Evolutionary conservation across 2,888 invertebrate genomes (phyloP), one percentile per base, ranked within the genome.

Genomic region (Crossocerus cetratus): DNA sequence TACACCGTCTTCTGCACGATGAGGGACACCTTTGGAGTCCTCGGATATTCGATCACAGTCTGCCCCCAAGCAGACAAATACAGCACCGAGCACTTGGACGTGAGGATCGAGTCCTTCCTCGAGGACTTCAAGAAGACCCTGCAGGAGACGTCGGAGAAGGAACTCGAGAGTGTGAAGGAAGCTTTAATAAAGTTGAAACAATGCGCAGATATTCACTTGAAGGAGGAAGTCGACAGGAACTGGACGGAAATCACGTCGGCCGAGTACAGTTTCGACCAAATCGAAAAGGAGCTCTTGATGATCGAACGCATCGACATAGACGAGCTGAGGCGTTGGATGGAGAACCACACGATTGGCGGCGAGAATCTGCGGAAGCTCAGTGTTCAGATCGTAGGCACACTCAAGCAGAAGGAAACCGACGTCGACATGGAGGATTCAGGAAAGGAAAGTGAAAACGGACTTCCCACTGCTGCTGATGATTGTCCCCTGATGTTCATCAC

Each of bases 1-100:
- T 98, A 98, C 90, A 93, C 94, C 86, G 96, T 98, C 22, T 94
- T 92, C 83, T 94, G 94, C 78, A 91, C 93, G 69, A 91, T 94
- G 83, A 92, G 94, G 23, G 93, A 95, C 84, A 96, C 95, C 0
- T 94, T 93, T 85, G 96, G 96, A 1, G 93, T 97, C 76, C 91
- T 96, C 57, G 97, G 97, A 8, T 95, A 94, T 89, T 93, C 95
- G 0, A 92, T 98, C 58, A 94, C 93, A 2, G 95, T 98, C 59
- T 94, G 95, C 87, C 94, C 95, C 22, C 97, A 97, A 89, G 95
- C 93, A 13, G 92, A 93, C 74, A 96, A 96, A 90, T 93, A 86
- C 81, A 91, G 93, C 53, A 94, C 94, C 0, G 90, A 93, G 13
- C 91, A 94, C 87, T 94, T 96, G 8, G 94, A 96, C 89, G 87